Evolutionary conservation across 2,113 vertebrate species (phyloP), one percentile per base, ranked within the genome.

Genomic region (Upupa epops): DNA sequence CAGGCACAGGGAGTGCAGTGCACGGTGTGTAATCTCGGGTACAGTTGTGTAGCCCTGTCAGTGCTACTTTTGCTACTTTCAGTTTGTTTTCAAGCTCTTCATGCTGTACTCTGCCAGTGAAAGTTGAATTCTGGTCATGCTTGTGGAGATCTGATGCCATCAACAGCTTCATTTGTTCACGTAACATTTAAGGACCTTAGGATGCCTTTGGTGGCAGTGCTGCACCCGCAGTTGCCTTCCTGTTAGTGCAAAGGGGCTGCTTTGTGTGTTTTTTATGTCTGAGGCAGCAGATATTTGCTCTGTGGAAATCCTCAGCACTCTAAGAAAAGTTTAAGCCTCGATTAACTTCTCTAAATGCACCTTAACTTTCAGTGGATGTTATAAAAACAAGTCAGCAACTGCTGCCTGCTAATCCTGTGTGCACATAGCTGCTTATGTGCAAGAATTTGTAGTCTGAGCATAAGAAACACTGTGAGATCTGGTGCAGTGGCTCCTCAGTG

Each of bases 21-120:
- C 24, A 17, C 1, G 1, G 5, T 31, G 32, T 5, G 0, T 8
- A 8, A 20, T 4, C 52, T 32, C 1, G 0, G 37, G 37, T 74
- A 1, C 58, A 7, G 6, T 25, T 26, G 45, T 8, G 25, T n/a
- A 28, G 17, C 46, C 2, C 54, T 24, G 16, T 1, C 49, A 22
- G 5, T 9, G 9, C 17, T 54, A 11, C 34, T 13, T 37, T 17
- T 45, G 28, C 24, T 46, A 22, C 34, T 24, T 56, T 2, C 46
- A 11, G 4, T 8, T 45, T 49, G 13, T 11, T 86, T 32, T 37
- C 48, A 61, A 49, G 45, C 31, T 83, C 31, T 73, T n/a, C 14
- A 11, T 65, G 7, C 20, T 0, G 0, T 9, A 6, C 17, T 81
- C 8, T 56, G 13, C 45, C 24, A 24, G 0, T 0, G 0, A 16